phyloP scores from a whole-genome alignment of 2,797 vertebrate species.

The Phaenicophaeus curvirostris region DNA sequence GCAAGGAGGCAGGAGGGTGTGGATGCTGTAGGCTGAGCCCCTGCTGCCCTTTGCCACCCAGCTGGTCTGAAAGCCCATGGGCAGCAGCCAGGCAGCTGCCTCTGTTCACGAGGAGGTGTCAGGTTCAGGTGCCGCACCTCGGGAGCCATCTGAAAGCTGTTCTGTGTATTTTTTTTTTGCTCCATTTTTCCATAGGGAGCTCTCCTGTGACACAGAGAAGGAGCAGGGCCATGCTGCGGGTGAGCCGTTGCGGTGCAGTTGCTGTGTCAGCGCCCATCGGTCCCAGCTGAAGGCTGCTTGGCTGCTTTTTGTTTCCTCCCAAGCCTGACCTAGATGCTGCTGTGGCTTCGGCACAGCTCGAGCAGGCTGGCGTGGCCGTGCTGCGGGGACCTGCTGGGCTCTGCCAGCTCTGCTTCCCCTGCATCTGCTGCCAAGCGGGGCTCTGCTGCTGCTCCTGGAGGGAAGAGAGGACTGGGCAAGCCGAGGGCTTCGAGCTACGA shows the following conservation, averaged over 20 bases:
- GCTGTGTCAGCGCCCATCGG: neutral
- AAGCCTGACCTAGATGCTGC: conserved; percentile 37
- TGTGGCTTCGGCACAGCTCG: neutral
- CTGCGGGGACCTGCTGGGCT: neutral
- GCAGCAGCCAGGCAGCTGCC: neutral
- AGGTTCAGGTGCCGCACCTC: neutral
- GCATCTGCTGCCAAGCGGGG: neutral
- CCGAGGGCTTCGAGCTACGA: neutral
- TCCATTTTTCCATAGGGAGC: neutral
- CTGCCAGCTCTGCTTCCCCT: neutral
- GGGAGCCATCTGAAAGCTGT: neutral
- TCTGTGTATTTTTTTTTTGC: neutral
- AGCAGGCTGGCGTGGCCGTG: neutral
- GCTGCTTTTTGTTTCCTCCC: conserved; percentile 6
- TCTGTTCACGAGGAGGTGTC: neutral
- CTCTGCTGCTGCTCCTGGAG: neutral
- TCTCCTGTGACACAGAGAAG: neutral
- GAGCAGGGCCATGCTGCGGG: accelerated
- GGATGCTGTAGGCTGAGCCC: neutral
- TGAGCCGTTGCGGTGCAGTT: neutral
- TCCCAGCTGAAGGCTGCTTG: neutral
- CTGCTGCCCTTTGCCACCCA: neutral
- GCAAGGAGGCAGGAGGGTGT: neutral
- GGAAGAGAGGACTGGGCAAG: neutral
- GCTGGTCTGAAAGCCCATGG: neutral